Conservation (phyloP, 1,140 invertebrate genomes). For the Scaptomyza graminum region DNA sequence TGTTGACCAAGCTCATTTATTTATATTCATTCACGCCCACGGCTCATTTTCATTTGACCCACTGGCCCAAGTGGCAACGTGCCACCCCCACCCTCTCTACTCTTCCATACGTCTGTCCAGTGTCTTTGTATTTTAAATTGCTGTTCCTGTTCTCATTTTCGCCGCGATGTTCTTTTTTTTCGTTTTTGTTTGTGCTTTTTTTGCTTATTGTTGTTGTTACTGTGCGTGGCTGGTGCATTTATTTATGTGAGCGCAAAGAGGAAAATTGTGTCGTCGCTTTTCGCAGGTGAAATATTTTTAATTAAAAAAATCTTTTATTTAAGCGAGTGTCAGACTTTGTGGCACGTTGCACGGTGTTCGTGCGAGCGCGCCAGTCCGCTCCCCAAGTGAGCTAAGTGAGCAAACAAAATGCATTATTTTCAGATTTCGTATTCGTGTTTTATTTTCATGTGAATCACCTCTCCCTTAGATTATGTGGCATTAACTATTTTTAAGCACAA, state of each 20-base stretch:
- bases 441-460: not conserved
- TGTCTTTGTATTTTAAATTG: conserved; percentile 78
- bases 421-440: not conserved
- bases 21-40: conserved; percentile 80
- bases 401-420: conserved; percentile 41
- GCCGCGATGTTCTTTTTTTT: conserved; percentile 26
- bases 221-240: conserved; percentile 53
- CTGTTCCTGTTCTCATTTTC: conserved; percentile 57
- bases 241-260: conserved; percentile 76
- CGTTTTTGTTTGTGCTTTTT: not conserved
- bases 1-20: conserved; percentile 62
- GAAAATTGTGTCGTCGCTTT: conserved; percentile 73
- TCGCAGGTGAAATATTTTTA: conserved; percentile 80
- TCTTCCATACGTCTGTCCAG: conserved; percentile 27
- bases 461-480: conserved; percentile 33
- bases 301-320: conserved; percentile 80
- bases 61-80: conserved; percentile 25
- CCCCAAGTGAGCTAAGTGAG: not conserved
- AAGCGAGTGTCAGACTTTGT: conserved; percentile 60
- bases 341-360: conserved; percentile 1
- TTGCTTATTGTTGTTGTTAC: conserved; percentile 25
- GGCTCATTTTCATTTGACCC: conserved; percentile 78
- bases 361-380: too few relatives aligned
- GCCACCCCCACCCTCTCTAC: conserved; percentile 16
- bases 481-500: conserved; percentile 42